Evolutionary conservation across 2,113 vertebrate genomes (phyloP).

Genomic region (Cololabis saira): DNA sequence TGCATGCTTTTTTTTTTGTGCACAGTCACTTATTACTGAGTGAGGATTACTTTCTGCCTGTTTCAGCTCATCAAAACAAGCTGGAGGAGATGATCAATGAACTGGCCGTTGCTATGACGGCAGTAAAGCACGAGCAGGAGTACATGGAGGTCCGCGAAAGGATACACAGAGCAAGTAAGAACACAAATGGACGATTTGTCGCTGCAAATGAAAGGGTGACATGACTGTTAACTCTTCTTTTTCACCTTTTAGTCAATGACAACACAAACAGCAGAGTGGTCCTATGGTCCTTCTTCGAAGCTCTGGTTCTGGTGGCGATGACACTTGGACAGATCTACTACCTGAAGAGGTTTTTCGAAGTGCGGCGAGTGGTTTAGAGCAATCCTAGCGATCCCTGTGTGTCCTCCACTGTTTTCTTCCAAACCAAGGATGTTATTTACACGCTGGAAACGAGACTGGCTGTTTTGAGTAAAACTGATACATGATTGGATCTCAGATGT

Average conservation of each 20-base stretch:
- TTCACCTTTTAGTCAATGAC: constrained; percentile 89
- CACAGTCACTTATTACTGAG: not conserved
- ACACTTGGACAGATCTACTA: constrained; percentile 99
- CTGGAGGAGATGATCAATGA: constrained; percentile 99
- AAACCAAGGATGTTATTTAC: constrained; percentile 78
- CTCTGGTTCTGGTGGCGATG: constrained; percentile 98
- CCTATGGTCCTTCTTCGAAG: constrained; percentile 99
- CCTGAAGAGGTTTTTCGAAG: constrained; percentile 99
- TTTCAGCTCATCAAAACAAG: constrained; percentile 97
- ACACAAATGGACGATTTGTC: too few relatives aligned
- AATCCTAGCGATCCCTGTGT: constrained; percentile 37
- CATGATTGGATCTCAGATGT: constrained; percentile 43
- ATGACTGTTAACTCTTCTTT: not conserved
- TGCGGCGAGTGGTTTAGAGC: constrained; percentile 94
- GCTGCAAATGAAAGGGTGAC: not conserved
- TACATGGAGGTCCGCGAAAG: constrained; percentile 99
- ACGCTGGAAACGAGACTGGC: constrained; percentile 67
- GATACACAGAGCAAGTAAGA: constrained; percentile 96
- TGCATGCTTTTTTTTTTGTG: not conserved
- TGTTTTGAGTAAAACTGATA: constrained; percentile 62
- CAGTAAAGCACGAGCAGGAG: constrained; percentile 98
- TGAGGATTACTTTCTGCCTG: not conserved
- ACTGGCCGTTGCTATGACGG: constrained; percentile 96
- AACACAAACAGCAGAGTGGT: constrained; percentile 99
- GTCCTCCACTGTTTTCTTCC: constrained; percentile 73